These are phyloP conservation scores for Dunckerocampus dactyliophorus DNA, from an alignment of 2,113 vertebrate genomes.

Conservation along the genomic window DNA sequence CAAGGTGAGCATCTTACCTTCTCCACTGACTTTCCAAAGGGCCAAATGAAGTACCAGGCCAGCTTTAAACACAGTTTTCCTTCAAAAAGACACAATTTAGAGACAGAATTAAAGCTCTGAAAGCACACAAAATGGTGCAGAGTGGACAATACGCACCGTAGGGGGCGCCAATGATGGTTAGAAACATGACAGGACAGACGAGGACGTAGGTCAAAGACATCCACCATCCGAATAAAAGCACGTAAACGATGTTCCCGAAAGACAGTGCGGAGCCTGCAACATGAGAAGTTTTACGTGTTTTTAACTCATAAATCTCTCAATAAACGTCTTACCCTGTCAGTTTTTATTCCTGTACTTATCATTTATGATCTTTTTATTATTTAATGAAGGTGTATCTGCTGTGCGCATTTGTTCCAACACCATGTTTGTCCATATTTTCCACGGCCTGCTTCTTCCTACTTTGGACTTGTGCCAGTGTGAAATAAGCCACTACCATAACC, in stretches of 20 bases:
- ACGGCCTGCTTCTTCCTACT: too few relatives aligned
- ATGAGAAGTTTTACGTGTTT: not conserved
- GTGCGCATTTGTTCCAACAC: too few relatives aligned
- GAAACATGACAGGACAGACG: slow-evolving; percentile 74
- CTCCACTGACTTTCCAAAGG: slow-evolving; percentile 78
- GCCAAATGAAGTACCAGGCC: slow-evolving; percentile 79
- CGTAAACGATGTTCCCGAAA: slow-evolving; percentile 76
- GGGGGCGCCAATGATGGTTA: slow-evolving; percentile 71
- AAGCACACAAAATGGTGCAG: not conserved
- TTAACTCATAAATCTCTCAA: not conserved
- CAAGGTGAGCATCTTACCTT: slow-evolving; percentile 50
- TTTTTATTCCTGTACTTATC: not conserved
- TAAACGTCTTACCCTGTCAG: not conserved
- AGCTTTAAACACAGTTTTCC: slow-evolving; percentile 74
- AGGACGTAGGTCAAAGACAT: slow-evolving; percentile 76
- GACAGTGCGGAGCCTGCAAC: slow-evolving; percentile 72
- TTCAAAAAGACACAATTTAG: slow-evolving; percentile 5
- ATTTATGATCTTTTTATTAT: too few relatives aligned
- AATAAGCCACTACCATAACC: too few relatives aligned
- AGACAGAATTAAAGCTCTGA: not conserved
- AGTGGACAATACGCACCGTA: slow-evolving; percentile 70
- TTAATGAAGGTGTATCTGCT: too few relatives aligned
- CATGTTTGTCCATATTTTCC: too few relatives aligned
- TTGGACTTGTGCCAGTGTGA: too few relatives aligned
- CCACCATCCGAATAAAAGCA: slow-evolving; percentile 87